phyloP scores from a whole-genome alignment of 2,888 invertebrate genomes.

The Cryptocephalus moraei region DNA sequence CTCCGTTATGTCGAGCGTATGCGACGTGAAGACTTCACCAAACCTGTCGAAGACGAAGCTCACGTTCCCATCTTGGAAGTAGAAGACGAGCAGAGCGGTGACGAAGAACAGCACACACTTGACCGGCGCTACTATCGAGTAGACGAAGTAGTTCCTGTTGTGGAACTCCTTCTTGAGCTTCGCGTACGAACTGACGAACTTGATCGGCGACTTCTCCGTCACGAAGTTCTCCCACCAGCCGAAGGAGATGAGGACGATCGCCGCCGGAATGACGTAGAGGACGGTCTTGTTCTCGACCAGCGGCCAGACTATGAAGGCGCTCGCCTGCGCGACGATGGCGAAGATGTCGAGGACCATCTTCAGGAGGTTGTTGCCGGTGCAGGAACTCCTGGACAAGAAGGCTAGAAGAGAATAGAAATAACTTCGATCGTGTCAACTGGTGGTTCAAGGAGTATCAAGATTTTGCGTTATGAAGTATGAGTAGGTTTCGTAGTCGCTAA shows the following conservation, averaged over 20 bases:
- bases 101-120: constrained; percentile 65
- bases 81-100: constrained; percentile 47
- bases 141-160: constrained; percentile 56
- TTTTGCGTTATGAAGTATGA: too few relatives aligned
- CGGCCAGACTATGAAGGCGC: constrained; percentile 61
- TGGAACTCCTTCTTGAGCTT: constrained; percentile 23
- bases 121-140: constrained; percentile 62
- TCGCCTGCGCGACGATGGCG: constrained; percentile 53
- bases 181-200: constrained; percentile 33
- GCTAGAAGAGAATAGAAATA: constrained; percentile 3
- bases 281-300: constrained; percentile 40
- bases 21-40: constrained; percentile 41
- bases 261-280: constrained; percentile 52
- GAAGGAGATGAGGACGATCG: constrained; percentile 55
- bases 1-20: constrained; percentile 44
- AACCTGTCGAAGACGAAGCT: constrained; percentile 42
- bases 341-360: constrained; percentile 46
- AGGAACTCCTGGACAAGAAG: constrained; percentile 9
- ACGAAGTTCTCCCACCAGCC: constrained; percentile 84
- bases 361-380: constrained; percentile 11
- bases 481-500: too few relatives aligned
- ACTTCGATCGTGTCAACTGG: too few relatives aligned
- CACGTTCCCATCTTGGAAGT: constrained; percentile 38
- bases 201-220: constrained; percentile 30
- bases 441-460: too few relatives aligned